phyloP scores from a whole-genome alignment of 2,797 vertebrate genomes.

The Chrosomus eos region DNA sequence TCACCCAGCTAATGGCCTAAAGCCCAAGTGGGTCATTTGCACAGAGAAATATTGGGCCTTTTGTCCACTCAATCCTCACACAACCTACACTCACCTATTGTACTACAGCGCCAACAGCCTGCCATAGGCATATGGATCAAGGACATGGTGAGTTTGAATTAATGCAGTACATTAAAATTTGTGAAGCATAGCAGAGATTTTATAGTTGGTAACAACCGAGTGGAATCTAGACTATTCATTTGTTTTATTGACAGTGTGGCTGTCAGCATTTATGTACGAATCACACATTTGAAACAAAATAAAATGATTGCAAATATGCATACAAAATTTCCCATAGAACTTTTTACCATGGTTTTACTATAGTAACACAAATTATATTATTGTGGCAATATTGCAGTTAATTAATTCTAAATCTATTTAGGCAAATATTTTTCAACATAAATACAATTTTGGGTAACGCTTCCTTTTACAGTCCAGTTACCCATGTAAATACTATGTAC shows the following conservation, averaged over 20 bases:
- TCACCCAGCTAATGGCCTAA: conserved; percentile 62
- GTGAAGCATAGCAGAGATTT: conserved; percentile 51
- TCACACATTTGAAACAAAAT: neutral
- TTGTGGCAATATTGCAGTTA: neutral
- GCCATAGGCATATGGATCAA: conserved; percentile 56
- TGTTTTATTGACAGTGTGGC: conserved; percentile 24
- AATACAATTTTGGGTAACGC: neutral
- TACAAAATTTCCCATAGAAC: neutral
- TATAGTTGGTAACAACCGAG: conserved; percentile 33
- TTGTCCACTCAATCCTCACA: conserved; percentile 55
- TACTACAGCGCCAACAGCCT: conserved; percentile 51
- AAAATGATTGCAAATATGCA: neutral
- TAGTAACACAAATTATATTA: neutral
- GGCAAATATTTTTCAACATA: neutral
- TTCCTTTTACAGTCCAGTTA: too few relatives aligned
- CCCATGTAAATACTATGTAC: too few relatives aligned
- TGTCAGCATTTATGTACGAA: neutral
- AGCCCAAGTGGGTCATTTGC: conserved; percentile 63
- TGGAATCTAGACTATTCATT: conserved; percentile 41
- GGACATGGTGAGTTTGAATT: conserved; percentile 54
- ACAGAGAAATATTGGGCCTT: conserved; percentile 60
- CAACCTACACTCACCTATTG: conserved; percentile 57
- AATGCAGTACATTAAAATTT: conserved; percentile 54
- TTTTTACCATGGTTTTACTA: neutral
- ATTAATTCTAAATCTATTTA: neutral